Evolutionary conservation across 2,888 invertebrate species (phyloP), one percentile per base, ranked within the genome.

Genomic region (Melanostoma scalare): DNA sequence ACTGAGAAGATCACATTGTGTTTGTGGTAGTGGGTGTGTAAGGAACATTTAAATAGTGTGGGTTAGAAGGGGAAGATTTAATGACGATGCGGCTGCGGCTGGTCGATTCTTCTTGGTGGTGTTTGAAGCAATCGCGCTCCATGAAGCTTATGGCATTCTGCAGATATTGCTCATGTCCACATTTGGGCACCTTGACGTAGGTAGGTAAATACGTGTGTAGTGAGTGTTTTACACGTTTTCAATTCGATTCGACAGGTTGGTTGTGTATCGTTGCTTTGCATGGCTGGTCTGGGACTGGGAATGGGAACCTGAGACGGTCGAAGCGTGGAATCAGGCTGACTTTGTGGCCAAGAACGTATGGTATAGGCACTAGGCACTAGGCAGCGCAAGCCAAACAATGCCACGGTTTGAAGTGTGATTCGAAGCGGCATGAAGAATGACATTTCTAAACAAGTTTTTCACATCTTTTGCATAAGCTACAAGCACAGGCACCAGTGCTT

Each of bases 171-270:
- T 79, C 79, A 75, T 84, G 84, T 84, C 79, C 84, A 84, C 84
- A 84, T 84, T 74, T 79, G 79, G 74, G 79, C 84, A 84, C 84
- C 79, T 84, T 69, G 69, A 69, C 69, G 69, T 75, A 79, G 69
- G 69, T 75, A 79, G 69, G 71, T 75, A 78, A 78, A 78, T 82
- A 84, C 84, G 79, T 84, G 84, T 84, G 84, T 79, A 79, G 79
- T 71, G 84, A 84, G 84, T 84, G 84, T 84, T 84, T 84, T 84
- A 84, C 84, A 84, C 74, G 84, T 84, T 84, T 84, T 75, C 84
- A 56, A 84, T 84, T 79, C 79, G 84, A 84, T 84, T 84, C 84
- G 84, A 84, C 84, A 84, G 84, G 84, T 84, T 84, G 84, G 84
- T 79, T 84, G 74, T 84, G 46, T 30, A 61, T 61, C 35, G 35